phyloP scores from a whole-genome alignment of 2,888 invertebrate genomes.

The Dascillus cervinus region DNA sequence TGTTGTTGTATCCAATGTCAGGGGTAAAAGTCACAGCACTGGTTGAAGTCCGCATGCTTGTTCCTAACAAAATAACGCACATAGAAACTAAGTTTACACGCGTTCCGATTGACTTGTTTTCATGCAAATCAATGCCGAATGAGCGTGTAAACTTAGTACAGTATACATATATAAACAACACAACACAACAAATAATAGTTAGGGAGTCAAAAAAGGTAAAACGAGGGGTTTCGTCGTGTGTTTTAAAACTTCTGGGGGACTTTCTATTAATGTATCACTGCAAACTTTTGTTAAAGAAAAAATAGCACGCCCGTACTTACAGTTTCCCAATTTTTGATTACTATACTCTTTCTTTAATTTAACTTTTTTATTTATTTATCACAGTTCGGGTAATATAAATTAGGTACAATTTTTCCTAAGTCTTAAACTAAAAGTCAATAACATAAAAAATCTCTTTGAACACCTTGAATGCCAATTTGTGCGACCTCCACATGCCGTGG shows the following conservation, averaged over 20 bases:
- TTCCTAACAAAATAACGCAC: conserved; percentile 36
- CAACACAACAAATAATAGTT: not conserved
- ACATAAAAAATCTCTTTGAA: no score
- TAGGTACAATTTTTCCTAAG: no score
- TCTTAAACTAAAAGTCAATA: no score
- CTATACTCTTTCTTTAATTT: conserved; percentile 1
- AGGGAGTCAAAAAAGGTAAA: not conserved
- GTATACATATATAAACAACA: not conserved
- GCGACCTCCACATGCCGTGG: no score
- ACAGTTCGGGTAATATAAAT: conserved; percentile 29
- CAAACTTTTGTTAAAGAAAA: conserved; percentile 16
- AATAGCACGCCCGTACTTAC: conserved; percentile 10
- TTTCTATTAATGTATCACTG: conserved; percentile 13
- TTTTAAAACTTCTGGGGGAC: conserved; percentile 23
- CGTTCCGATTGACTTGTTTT: not conserved
- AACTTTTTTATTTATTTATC: conserved; percentile 30
- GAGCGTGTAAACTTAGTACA: conserved; percentile 23
- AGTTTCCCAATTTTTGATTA: conserved; percentile 1
- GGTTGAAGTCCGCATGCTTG: conserved; percentile 60
- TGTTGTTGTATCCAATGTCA: conserved; percentile 55
- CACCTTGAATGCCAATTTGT: no score
- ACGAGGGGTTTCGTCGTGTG: no score
- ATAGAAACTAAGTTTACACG: conserved; percentile 26
- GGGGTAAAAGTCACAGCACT: conserved; percentile 60
- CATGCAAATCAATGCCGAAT: not conserved